Evolutionary conservation across 2,797 vertebrate genomes (phyloP), one percentile per base, ranked within the genome.

Genomic region (Sebastes oblongus): DNA sequence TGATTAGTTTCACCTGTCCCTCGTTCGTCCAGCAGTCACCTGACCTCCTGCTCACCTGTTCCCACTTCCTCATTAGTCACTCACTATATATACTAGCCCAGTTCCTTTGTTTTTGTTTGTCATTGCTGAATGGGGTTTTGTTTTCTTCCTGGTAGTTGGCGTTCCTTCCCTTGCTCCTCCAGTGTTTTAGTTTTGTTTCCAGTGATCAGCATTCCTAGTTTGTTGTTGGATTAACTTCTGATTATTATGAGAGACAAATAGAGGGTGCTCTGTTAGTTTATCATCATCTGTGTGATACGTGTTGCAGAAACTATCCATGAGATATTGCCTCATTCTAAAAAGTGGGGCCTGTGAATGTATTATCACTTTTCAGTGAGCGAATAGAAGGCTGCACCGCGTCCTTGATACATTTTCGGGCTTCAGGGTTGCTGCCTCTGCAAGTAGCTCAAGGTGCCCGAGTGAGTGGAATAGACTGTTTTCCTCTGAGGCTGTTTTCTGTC

Each of bases 371-470:
- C 39, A 18, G 18, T 55, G 32, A 66, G 59, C 13, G 16, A 8
- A 64, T 50, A 22, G 54, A 60, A 50, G 34, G 29, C 61, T 77
- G 16, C 27, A 50, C 11, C 20, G 30, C 2, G 5, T 65, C 75
- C 83, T 82, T 83, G 72, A 55, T 82, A 32, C 24, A 67, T 77
- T 75, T 69, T 24, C 42, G 50, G 58, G 27, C 30, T 77, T 75
- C 69, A 74, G 68, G 69, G 72, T 83, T 75, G 62, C 54, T 82
- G 76, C 76, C 73, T 90, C 54, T 75, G 8, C 25, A 76, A 70
- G 72, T 71, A 82, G 70, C 71, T 87, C 76, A 77, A 81, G 79
- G 65, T 85, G 72, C 46, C 73, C 3, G 27, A 14, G 39, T 68
- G 52, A 75, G 80, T 78, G 69, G 29, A 87, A 78, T 56, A 55